phyloP scores from a whole-genome alignment of 2,113 vertebrate species.

The Myanophis thanlyinensis region DNA sequence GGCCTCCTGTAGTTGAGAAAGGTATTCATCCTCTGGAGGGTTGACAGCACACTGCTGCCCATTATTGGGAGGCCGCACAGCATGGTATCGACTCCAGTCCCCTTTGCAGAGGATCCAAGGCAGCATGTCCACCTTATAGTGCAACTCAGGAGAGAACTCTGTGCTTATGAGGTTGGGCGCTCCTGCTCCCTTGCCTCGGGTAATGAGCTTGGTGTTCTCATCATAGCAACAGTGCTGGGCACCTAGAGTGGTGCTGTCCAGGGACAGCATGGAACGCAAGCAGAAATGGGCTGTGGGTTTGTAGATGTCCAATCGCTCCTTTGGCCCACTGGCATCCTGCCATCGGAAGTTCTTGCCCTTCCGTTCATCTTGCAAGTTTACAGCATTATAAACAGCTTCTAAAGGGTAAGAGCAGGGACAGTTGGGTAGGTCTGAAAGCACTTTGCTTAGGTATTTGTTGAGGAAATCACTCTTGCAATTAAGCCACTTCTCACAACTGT shows the following conservation, averaged over 20 bases:
- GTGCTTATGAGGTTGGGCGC: slow-evolving; percentile 88
- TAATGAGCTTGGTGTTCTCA: slow-evolving; percentile 80
- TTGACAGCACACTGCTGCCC: slow-evolving; percentile 80
- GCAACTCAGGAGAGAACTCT: slow-evolving; percentile 88
- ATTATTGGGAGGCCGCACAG: slow-evolving; percentile 84
- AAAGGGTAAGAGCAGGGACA: slow-evolving; percentile 87
- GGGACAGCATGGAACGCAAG: slow-evolving; percentile 83
- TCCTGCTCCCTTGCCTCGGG: slow-evolving; percentile 85
- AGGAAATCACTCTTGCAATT: slow-evolving; percentile 92
- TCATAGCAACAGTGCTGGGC: slow-evolving; percentile 92
- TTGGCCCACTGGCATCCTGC: slow-evolving; percentile 84
- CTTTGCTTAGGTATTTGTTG: slow-evolving; percentile 82
- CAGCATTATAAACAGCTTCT: slow-evolving; percentile 73
- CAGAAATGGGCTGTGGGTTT: slow-evolving; percentile 85
- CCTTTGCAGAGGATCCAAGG: slow-evolving; percentile 95
- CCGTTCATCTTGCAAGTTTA: slow-evolving; percentile 79
- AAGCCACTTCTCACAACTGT: slow-evolving; percentile 95
- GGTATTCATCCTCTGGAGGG: slow-evolving; percentile 82
- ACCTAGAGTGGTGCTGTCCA: slow-evolving; percentile 79
- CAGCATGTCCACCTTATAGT: slow-evolving; percentile 89
- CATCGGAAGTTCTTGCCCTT: slow-evolving; percentile 79
- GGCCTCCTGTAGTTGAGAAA: slow-evolving; percentile 88
- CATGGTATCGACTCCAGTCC: slow-evolving; percentile 90
- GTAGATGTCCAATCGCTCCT: slow-evolving; percentile 88
- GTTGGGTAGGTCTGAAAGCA: slow-evolving; percentile 83